Base-by-base conservation (phyloP, 2,888 invertebrate genomes). In the Leucophenga maculata region DNA sequence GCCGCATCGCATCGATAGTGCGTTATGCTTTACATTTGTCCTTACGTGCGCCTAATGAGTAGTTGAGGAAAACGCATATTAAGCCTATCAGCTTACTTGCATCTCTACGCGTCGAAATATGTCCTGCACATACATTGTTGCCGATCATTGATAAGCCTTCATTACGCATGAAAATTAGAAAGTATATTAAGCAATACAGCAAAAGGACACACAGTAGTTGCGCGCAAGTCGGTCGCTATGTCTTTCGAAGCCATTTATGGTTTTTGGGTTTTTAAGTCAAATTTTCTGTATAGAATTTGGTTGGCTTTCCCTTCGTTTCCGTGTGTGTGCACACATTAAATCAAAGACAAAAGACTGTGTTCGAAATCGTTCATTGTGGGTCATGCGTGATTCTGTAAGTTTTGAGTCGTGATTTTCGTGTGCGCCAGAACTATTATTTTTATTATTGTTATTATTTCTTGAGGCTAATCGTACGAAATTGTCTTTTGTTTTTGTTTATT, bases 41-140 rank as follows among this genome's bases (percentile, higher is more conserved):
- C 73, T 67, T 72, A 66, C n/a, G 72, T 64, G 72, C 65, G 72
- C 76, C 79, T 85, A 85, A 85, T 86, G 84, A 85, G 82, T 78
- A 79, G 79, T 78, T 75, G 74, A 84, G 83, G 85, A 85, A 79
- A 80, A 82, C 74, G 80, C 83, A 78, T 78, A 81, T 82, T 82
- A 79, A 66, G 76, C 79, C 78, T 81, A 85, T 85, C 85, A 73
- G 52, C 71, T 67, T 74, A 71, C 74, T 79, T 82, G 79, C 77
- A 83, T 83, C 83, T 74, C 46, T 16, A 50, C 50, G 6, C 16
- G 18, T 50, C 16, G 18, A 50, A 16, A 18, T 31, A 31, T 26
- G 18, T 14, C 6, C 60, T 14, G 31, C 26, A 71, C 62, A 64
- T 22, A 65, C 82, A 82, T 76, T 76, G 1, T 16, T 13, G 48